phyloP scores from a whole-genome alignment of 2,113 vertebrate species.

The Sisor rabdophorus region DNA sequence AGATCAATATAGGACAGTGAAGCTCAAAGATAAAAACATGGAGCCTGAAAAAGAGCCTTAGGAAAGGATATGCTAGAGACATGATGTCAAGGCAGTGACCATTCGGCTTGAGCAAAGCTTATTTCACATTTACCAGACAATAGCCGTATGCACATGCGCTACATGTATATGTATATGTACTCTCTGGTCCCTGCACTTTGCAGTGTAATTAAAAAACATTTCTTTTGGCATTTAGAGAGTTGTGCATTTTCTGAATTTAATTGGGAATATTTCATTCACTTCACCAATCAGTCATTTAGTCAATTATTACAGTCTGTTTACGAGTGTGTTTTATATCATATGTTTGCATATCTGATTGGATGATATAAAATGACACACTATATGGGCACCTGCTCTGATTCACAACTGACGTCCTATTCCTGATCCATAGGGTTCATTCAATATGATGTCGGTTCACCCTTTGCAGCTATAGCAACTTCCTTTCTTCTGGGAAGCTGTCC shows the following conservation, averaged over 20 bases:
- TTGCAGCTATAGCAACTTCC: too few relatives aligned
- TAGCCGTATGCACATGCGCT: not conserved
- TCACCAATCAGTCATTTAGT: not conserved
- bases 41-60: slow-evolving; percentile 3
- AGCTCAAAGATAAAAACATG: slow-evolving; percentile 12
- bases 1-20: slow-evolving; percentile 29
- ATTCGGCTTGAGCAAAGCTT: not conserved
- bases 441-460: too few relatives aligned
- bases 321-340: too few relatives aligned
- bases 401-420: not conserved
- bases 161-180: not conserved
- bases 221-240: not conserved
- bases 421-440: too few relatives aligned
- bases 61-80: slow-evolving; percentile 22
- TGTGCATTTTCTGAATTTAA: not conserved
- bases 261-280: not conserved
- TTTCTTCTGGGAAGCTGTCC: too few relatives aligned
- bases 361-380: not conserved
- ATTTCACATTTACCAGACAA: slow-evolving; percentile 23
- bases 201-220: not conserved
- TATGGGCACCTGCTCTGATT: not conserved
- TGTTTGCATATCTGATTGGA: not conserved
- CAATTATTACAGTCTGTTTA: not conserved
- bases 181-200: too few relatives aligned
- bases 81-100: slow-evolving; percentile 21